Evolutionary conservation across 1,140 invertebrate species (phyloP).

Genomic region (Drosophila setifemur): DNA sequence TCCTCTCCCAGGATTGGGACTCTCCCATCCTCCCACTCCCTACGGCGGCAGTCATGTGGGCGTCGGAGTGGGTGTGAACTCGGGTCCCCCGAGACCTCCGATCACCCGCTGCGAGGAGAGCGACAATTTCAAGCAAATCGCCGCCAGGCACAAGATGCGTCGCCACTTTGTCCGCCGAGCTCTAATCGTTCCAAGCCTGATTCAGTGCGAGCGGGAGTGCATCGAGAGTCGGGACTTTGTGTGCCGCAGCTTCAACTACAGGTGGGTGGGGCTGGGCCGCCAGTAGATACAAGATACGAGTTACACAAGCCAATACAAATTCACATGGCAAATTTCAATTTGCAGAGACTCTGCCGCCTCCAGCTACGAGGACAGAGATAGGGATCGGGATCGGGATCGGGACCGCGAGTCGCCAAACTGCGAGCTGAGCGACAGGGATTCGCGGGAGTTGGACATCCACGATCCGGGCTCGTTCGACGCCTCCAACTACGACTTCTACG

Average conservation of each 20-base stretch:
- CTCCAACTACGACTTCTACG: slow-evolving; percentile 94
- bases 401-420: slow-evolving; percentile 90
- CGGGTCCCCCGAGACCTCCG: slow-evolving; percentile 68
- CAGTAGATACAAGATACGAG: slow-evolving; percentile 13
- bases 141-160: slow-evolving; percentile 88
- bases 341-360: slow-evolving; percentile 84
- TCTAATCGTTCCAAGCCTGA: slow-evolving; percentile 87
- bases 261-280: slow-evolving; percentile 59
- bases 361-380: slow-evolving; percentile 85
- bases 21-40: slow-evolving; percentile 49
- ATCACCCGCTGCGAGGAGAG: slow-evolving; percentile 88
- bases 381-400: slow-evolving; percentile 56
- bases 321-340: slow-evolving; percentile 62
- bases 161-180: slow-evolving; percentile 90
- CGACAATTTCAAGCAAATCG: slow-evolving; percentile 91
- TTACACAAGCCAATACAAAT: slow-evolving; percentile 19
- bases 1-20: slow-evolving; percentile 62
- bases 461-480: slow-evolving; percentile 93
- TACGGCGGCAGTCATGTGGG: slow-evolving; percentile 57
- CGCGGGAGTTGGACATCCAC: slow-evolving; percentile 91
- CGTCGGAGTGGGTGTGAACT: slow-evolving; percentile 46
- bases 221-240: slow-evolving; percentile 91
- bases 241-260: slow-evolving; percentile 94
- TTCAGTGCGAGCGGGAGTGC: slow-evolving; percentile 92
- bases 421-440: slow-evolving; percentile 93